Conservation (phyloP, 2,113 vertebrate genomes). For the Silurus meridionalis region DNA sequence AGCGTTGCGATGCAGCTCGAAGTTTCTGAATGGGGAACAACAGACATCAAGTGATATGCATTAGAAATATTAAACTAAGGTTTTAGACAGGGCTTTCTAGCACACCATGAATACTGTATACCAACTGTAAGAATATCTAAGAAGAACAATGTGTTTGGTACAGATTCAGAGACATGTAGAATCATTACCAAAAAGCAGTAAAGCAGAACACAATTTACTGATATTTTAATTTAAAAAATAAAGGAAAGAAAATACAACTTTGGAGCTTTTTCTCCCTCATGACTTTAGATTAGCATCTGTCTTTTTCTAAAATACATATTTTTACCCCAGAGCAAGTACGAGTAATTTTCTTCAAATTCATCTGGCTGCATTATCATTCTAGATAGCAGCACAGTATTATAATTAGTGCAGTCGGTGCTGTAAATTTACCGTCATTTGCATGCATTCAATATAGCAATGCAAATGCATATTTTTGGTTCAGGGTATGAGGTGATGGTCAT, state of each 20-base stretch:
- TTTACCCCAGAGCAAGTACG: not conserved
- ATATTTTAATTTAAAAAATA: not conserved
- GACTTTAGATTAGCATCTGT: constrained; percentile 4
- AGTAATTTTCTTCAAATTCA: constrained; percentile 23
- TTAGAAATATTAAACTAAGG: not conserved
- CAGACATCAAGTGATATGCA: no score
- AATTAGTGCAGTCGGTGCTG: constrained; percentile 7
- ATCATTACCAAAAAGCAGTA: not conserved
- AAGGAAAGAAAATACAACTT: not conserved
- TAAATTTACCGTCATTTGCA: constrained; percentile 39
- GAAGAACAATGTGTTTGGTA: not conserved
- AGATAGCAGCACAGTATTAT: constrained; percentile 17
- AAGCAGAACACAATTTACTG: not conserved
- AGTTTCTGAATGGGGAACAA: no score
- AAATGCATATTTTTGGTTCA: constrained; percentile 29
- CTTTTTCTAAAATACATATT: constrained; percentile 10
- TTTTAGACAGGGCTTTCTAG: not conserved
- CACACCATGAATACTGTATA: not conserved
- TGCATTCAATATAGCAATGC: constrained; percentile 21
- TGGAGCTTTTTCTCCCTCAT: not conserved
- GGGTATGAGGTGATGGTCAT: not conserved
- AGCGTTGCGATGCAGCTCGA: no score
- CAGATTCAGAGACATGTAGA: not conserved
- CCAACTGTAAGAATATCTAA: not conserved
- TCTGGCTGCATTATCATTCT: constrained; percentile 13